Percentiles rank a stretch among this genome's conserved stretches.
Conservation (phyloP, 2,797 vertebrate species). For the Sebastes oblongus region DNA sequence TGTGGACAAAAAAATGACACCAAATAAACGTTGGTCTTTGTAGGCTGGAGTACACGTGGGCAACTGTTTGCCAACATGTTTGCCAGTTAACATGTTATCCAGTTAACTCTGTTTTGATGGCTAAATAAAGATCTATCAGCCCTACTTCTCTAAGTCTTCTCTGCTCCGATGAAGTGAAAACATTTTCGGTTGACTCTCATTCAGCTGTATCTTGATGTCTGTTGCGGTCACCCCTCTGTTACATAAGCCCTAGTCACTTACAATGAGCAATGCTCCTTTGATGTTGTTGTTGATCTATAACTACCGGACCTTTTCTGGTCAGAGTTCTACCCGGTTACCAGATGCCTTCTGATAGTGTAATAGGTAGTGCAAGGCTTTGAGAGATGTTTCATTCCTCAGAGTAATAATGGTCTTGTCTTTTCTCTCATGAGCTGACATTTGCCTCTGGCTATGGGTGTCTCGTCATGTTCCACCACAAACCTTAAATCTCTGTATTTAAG, state of each 20-base stretch:
- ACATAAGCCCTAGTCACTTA: not conserved
- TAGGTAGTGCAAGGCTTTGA: not conserved
- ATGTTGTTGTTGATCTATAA: not conserved
- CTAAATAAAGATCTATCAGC: not conserved
- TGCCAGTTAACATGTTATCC: not conserved
- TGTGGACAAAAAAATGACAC: not conserved
- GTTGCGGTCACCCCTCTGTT: not conserved
- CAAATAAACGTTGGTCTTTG: not conserved
- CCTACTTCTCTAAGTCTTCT: not conserved
- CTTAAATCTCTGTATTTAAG: not conserved
- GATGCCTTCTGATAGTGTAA: not conserved
- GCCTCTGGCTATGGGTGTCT: slow-evolving; percentile 4
- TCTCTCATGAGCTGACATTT: slow-evolving; percentile 21
- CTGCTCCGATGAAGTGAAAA: not conserved
- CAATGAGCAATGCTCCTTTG: not conserved
- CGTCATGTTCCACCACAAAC: not conserved
- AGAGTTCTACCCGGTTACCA: not conserved
- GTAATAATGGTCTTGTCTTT: slow-evolving; percentile 4
- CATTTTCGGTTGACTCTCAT: not conserved
- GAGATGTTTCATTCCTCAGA: not conserved
- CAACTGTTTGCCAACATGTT: not conserved
- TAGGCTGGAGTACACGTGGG: not conserved
- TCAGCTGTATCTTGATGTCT: not conserved
- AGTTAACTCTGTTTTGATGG: not conserved
- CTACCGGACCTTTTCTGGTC: not conserved